Evolutionary conservation across 2,888 invertebrate species (phyloP), one percentile per base, ranked within the genome.

Genomic region (Tipula lateralis): DNA sequence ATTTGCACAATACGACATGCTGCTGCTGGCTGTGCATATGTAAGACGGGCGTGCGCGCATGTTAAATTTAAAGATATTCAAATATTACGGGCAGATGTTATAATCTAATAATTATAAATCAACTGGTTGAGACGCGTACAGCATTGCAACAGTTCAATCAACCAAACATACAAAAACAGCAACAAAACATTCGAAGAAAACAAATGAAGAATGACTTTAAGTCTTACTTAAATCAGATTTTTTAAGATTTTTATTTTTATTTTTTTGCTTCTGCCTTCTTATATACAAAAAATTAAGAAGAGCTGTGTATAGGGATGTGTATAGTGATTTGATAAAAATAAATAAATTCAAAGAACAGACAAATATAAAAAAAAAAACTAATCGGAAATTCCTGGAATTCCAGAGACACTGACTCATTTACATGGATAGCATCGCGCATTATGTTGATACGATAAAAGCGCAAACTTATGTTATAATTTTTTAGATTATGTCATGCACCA

Each of bases 321-420:
- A n/a, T n/a, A 1, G 44, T 44, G 44, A 19, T 50, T 50, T 4
- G 44, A 50, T 16, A n/a, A n/a, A n/a, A 44, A 44, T 44, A 44
- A 44, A 44, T 44, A 44, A 16, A 44, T 16, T 44, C 16, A 2
- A n/a, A 44, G 44, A 50, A 50, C n/a, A n/a, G 3, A 50, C 2
- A 50, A 50, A 36, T 12, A 36, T 12, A 34, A 5, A 66, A 66
- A 16, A n/a, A n/a, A 13, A 29, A 29, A 29, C 29, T 12, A 29
- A 29, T 81, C 81, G 81, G 81, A 81, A 81, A 81, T 81, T 29
- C 81, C 29, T 29, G 29, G 29, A 81, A 81, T 81, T 81, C 81
- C 81, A 29, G 3, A 81, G 13, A 81, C 29, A 81, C n/a, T 29
- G 29, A 29, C 24, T 81, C 12, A 81, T 9, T n/a, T 0, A 50